Percentiles rank a stretch among this genome's conserved stretches.
These are phyloP conservation scores for Balaenoptera acutorostrata DNA, from an alignment of 2,113 vertebrate genomes.

Conservation along the genomic window DNA sequence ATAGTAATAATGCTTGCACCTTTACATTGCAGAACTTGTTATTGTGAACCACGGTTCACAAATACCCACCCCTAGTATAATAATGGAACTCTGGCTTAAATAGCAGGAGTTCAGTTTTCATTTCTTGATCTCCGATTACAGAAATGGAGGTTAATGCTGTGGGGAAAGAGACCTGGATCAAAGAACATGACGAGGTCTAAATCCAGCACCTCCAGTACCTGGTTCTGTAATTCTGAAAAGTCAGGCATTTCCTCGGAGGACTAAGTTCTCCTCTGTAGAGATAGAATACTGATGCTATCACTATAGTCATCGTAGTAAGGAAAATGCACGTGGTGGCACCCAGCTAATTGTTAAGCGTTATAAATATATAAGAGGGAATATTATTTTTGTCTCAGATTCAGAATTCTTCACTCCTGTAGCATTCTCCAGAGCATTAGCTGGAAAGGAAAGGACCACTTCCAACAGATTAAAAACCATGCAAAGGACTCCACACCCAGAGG, in stretches of 20 bases:
- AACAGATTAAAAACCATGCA: background rate
- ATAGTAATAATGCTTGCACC: background rate
- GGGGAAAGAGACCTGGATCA: background rate
- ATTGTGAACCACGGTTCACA: background rate
- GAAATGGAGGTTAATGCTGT: background rate
- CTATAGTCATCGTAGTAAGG: background rate
- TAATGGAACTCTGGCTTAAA: background rate
- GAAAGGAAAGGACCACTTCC: background rate
- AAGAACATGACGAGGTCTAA: background rate
- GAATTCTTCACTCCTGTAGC: background rate
- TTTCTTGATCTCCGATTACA: background rate
- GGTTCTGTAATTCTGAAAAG: background rate
- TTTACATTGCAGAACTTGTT: background rate
- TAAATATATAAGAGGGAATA: background rate
- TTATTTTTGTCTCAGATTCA: background rate
- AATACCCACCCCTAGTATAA: background rate
- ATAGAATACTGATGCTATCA: background rate
- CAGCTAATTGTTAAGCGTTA: background rate
- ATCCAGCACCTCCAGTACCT: background rate
- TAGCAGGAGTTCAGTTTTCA: background rate
- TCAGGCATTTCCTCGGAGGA: background rate
- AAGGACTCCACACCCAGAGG: accelerated
- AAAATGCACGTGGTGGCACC: accelerated
- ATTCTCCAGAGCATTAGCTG: background rate
- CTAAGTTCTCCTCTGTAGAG: background rate